These are phyloP conservation scores for Lagria hirta DNA, from an alignment of 2,888 invertebrate species.

Conservation along the genomic window DNA sequence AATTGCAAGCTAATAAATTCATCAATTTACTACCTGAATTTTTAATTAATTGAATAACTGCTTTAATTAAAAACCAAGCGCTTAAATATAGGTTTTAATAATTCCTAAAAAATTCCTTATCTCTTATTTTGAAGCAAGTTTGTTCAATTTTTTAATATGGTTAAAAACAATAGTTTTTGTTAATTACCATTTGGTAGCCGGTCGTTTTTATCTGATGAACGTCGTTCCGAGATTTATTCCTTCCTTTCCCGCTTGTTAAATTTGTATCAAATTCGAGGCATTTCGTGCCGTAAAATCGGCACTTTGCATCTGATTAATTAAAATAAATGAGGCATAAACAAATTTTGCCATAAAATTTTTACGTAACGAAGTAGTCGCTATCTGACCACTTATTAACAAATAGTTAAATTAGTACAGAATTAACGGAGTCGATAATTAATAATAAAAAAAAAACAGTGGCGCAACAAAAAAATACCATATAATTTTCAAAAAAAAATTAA, in stretches of 20 bases:
- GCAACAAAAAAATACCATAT: conserved; percentile 34
- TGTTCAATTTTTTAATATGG: too few species aligned
- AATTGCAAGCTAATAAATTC: too few species aligned
- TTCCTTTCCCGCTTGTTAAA: conserved; percentile 23
- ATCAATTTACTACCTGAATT: too few species aligned
- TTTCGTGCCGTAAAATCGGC: conserved; percentile 10
- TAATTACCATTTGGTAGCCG: conserved; percentile 36
- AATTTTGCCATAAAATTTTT: conserved; percentile 25
- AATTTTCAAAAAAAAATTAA: too few species aligned
- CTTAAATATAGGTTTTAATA: too few species aligned
- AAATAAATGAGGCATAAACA: conserved; percentile 24
- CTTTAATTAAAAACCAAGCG: too few species aligned
- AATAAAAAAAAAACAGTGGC: conserved; percentile 25
- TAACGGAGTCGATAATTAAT: conserved; percentile 33
- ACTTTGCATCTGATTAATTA: conserved; percentile 28
- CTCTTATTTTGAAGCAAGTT: too few species aligned
- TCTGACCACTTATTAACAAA: conserved; percentile 28
- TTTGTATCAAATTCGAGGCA: conserved; percentile 21
- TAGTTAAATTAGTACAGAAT: conserved; percentile 40
- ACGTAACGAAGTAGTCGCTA: conserved; percentile 23
- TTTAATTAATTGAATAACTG: too few species aligned
- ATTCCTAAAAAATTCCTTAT: too few species aligned
- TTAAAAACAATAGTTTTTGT: too few species aligned
- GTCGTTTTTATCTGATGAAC: conserved; percentile 33
- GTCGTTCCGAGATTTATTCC: conserved; percentile 25